Conservation (phyloP, 2,888 invertebrate species). For the Keiferia lycopersicella region DNA sequence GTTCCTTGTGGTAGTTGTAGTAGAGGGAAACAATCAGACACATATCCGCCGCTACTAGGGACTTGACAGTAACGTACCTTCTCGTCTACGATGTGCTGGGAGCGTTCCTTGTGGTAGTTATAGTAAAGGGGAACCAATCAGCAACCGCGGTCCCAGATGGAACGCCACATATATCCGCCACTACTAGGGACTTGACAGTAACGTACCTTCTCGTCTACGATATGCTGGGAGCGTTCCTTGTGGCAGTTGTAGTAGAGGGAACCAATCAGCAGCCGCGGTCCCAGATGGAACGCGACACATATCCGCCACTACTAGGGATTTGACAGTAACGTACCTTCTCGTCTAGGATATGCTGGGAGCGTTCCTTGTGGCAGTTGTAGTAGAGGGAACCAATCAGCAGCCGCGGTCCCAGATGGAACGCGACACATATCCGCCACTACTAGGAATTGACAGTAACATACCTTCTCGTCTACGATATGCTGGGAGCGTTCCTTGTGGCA, state of each 20-base stretch:
- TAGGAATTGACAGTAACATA: too few relatives aligned
- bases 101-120: conserved; percentile 88
- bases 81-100: conserved; percentile 79
- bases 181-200: conserved; percentile 18
- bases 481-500: not conserved
- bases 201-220: too few relatives aligned
- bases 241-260: not conserved
- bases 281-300: too few relatives aligned
- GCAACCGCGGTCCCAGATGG: conserved; percentile 94
- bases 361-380: conserved; percentile 89
- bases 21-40: too few relatives aligned
- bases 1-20: not conserved
- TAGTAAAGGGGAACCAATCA: conserved; percentile 93
- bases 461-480: too few relatives aligned
- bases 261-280: not conserved
- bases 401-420: conserved; percentile 94
- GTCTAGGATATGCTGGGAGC: conserved; percentile 82
- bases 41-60: too few relatives aligned
- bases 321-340: conserved; percentile 58
- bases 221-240: too few relatives aligned
- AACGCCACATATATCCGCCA: conserved; percentile 96
- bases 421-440: conserved; percentile 93
- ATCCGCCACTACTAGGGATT: too few relatives aligned
- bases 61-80: conserved; percentile 54
- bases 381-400: conserved; percentile 93